Evolutionary conservation across 2,888 invertebrate genomes (phyloP), one percentile per base, ranked within the genome.

Genomic region (Tupiocoris notatus): DNA sequence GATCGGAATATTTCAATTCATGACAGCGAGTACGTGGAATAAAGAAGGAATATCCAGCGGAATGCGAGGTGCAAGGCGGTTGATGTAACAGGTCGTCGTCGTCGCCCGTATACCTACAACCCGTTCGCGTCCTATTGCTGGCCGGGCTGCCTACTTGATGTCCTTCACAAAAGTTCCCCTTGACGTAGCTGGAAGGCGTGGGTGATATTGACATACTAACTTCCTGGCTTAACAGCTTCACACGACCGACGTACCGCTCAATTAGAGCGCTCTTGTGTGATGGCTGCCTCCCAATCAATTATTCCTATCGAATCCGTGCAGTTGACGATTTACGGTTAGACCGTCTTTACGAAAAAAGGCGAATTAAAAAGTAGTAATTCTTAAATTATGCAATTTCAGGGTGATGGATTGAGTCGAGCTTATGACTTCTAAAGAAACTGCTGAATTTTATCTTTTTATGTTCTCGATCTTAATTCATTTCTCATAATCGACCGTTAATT

Each of bases 191-290:
- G 39, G 65, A 75, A 75, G 75, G 75, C 75, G 75, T 75, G 75
- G 75, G 75, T 64, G 75, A 75, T 75, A 75, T 75, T 75, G 63
- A 17, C 75, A 75, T 75, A 75, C 25, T 57, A 65, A 73, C 62
- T 39, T 39, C 39, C 39, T 39, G 6, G 39, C 62, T 73, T 39
- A 54, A 61, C n/a, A 59, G 59, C 24, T 18, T 20, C 17, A 24
- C 24, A 24, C 20, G 18, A 59, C 58, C 17, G 25, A 59, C 59
- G 70, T 18, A 58, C 16, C 70, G 24, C 70, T 70, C 58, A 70
- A 70, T 70, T 59, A 70, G 70, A 25, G 59, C 25, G 21, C 54
- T n/a, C 22, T 20, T 9, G 39, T 12, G 39, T 39, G 39, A 39
- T 39, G n/a, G n/a, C n/a, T n/a, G n/a, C n/a, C n/a, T n/a, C n/a